Evolutionary conservation across 2,888 invertebrate species (phyloP).

Genomic region (Mycalesis mineus): DNA sequence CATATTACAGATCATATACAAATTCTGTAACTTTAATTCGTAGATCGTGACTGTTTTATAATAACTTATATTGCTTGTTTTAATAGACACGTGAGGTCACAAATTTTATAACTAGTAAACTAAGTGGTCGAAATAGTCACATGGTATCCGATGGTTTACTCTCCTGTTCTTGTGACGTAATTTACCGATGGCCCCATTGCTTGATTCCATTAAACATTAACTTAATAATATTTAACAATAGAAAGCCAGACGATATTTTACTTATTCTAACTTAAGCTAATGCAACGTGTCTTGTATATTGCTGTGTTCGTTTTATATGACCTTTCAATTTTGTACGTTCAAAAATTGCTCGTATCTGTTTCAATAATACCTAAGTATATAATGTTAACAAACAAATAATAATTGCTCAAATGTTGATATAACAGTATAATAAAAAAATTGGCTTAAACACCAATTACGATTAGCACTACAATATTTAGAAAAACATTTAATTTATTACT

Average conservation of each 20-base stretch:
- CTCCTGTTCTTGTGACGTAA: too few relatives aligned
- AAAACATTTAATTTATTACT: not conserved
- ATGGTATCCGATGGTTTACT: too few relatives aligned
- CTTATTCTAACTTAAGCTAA: not conserved
- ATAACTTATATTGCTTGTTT: too few relatives aligned
- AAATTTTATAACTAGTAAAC: too few relatives aligned
- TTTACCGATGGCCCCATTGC: not conserved
- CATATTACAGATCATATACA: too few relatives aligned
- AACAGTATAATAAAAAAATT: not conserved
- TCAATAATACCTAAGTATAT: not conserved
- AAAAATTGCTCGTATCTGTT: not conserved
- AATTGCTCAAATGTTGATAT: not conserved
- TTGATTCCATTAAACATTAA: not conserved
- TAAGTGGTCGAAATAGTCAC: too few relatives aligned
- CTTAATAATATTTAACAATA: not conserved
- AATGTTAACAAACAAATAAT: not conserved
- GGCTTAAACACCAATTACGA: not conserved
- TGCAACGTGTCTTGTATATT: not conserved
- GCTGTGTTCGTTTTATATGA: not conserved
- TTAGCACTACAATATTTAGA: not conserved
- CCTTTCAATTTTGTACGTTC: not conserved
- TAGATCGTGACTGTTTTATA: too few relatives aligned
- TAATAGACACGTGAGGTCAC: too few relatives aligned
- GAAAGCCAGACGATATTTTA: not conserved
- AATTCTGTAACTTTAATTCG: too few relatives aligned